Percentiles rank a stretch among this genome's conserved stretches.
phyloP scores from a whole-genome alignment of 2,797 vertebrate genomes.

The Cetoscarus ocellatus region DNA sequence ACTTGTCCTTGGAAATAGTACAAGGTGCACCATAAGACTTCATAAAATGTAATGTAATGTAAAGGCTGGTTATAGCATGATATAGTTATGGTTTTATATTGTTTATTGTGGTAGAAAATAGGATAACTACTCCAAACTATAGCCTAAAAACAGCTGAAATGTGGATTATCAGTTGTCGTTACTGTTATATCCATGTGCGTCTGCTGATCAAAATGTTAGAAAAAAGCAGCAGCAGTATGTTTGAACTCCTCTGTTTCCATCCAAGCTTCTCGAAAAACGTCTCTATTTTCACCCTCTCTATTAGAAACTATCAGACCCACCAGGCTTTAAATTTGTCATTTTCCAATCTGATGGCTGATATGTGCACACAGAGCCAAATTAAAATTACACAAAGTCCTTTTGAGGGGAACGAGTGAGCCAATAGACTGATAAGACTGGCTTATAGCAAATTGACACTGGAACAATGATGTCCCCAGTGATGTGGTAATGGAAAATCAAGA shows the following conservation, averaged over 20 bases:
- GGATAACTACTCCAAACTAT: too few relatives aligned
- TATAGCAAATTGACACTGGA: conserved; percentile 50
- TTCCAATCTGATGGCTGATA: conserved; percentile 48
- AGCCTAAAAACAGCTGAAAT: too few relatives aligned
- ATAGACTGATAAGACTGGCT: conserved; percentile 39
- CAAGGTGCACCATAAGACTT: too few relatives aligned
- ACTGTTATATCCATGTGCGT: not conserved
- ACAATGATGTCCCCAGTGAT: conserved; percentile 49
- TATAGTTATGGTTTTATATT: too few relatives aligned
- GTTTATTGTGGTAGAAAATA: too few relatives aligned
- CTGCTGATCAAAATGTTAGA: not conserved
- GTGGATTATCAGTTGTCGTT: too few relatives aligned
- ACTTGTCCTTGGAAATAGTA: too few relatives aligned
- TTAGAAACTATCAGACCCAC: conserved; percentile 23
- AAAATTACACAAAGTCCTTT: conserved; percentile 55
- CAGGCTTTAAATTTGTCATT: conserved; percentile 29
- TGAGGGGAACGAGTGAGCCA: conserved; percentile 25
- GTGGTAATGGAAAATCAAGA: conserved; percentile 41
- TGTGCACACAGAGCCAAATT: conserved; percentile 40
- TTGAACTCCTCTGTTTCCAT: not conserved
- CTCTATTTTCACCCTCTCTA: conserved; percentile 1
- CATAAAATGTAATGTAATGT: too few relatives aligned
- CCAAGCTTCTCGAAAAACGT: not conserved
- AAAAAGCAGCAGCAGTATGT: not conserved
- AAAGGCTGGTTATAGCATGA: too few relatives aligned